phyloP scores from a whole-genome alignment of 1,140 invertebrate species.

The Meloidogyne floridensis region DNA sequence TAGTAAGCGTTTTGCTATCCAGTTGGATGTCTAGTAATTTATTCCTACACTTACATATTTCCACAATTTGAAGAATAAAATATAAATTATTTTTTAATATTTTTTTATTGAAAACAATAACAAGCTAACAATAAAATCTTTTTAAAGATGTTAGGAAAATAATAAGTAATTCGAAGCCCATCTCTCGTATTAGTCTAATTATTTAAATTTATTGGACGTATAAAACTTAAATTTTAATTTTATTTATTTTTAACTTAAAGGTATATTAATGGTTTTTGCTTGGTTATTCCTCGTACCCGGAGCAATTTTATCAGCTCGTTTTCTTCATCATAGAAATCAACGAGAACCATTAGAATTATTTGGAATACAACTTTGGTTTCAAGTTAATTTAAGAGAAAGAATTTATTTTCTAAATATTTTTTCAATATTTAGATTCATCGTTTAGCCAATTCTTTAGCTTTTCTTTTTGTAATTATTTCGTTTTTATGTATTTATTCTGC shows the following conservation, averaged over 20 bases:
- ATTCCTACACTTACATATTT: too few relatives aligned
- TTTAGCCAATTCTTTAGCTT: conserved; percentile 4
- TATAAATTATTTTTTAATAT: too few relatives aligned
- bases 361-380: conserved; percentile 25
- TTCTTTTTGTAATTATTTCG: neutral
- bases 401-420: neutral
- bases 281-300: conserved; percentile 6
- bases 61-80: too few relatives aligned
- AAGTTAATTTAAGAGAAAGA: neutral
- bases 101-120: too few relatives aligned
- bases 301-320: conserved; percentile 25
- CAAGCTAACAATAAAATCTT: too few relatives aligned
- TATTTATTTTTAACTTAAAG: neutral
- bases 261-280: conserved; percentile 14
- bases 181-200: too few relatives aligned
- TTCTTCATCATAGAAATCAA: conserved; percentile 5
- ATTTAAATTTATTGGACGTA: neutral
- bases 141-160: too few relatives aligned
- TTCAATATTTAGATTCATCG: conserved; percentile 22
- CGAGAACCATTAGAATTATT: neutral
- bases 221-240: neutral
- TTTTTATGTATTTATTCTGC: conserved; percentile 21
- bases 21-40: too few relatives aligned
- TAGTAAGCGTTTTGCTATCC: too few relatives aligned
- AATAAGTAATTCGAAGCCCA: neutral